Evolutionary conservation across 1,140 invertebrate genomes (phyloP).

Genomic region (Phthorimaea operculella): DNA sequence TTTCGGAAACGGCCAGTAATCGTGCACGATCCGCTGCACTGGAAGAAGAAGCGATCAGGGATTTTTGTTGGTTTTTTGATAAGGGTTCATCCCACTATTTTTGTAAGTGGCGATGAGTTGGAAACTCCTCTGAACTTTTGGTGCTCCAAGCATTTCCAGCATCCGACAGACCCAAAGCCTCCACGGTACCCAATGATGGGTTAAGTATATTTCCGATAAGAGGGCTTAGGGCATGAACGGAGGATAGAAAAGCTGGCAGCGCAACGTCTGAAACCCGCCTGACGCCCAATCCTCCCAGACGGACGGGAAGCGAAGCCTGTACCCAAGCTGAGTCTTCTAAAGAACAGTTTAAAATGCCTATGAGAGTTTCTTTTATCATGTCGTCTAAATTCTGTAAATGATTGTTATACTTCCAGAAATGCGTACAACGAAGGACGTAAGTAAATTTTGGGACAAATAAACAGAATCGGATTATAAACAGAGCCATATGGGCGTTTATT

Average conservation of each 20-base stretch:
- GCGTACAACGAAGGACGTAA: constrained; percentile 1
- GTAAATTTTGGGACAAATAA: constrained; percentile 9
- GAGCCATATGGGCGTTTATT: constrained; percentile 6
- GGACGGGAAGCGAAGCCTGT: neutral
- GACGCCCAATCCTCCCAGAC: neutral
- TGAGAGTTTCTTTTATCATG: neutral
- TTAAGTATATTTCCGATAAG: neutral
- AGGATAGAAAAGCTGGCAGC: neutral
- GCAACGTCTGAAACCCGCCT: neutral
- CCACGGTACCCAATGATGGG: neutral
- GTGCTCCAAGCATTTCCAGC: too few relatives aligned
- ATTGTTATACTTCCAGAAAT: constrained; percentile 4
- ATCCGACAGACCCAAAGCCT: neutral
- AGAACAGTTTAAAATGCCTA: neutral
- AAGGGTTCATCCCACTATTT: too few relatives aligned
- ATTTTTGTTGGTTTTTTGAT: too few relatives aligned
- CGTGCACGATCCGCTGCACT: too few relatives aligned
- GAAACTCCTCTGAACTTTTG: too few relatives aligned
- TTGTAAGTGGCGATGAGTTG: too few relatives aligned
- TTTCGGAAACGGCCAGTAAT: too few relatives aligned
- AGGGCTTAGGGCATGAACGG: neutral
- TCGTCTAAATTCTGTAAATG: neutral
- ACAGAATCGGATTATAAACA: constrained; percentile 4
- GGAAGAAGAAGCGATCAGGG: too few relatives aligned
- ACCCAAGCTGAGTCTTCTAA: neutral